Conservation (phyloP, 2,888 invertebrate genomes). For the Pimpla rufipes region DNA sequence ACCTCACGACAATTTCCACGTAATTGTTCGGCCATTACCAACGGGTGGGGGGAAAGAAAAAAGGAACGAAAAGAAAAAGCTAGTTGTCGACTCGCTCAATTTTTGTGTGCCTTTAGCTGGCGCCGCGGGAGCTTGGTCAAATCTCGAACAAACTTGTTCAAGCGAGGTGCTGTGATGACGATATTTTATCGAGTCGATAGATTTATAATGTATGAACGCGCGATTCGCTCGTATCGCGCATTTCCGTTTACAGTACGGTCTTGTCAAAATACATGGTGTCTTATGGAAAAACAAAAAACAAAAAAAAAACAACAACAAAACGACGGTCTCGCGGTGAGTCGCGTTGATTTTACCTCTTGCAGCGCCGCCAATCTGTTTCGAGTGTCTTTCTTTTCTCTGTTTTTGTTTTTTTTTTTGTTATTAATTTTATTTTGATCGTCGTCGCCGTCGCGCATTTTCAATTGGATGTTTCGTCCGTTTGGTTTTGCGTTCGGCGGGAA, state of each 20-base stretch:
- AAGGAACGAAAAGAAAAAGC: slow-evolving; percentile 18
- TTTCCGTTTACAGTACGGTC: slow-evolving; percentile 57
- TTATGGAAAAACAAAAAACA: slow-evolving; percentile 38
- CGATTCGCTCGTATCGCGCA: slow-evolving; percentile 39
- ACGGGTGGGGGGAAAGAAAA: no score
- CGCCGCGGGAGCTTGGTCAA: slow-evolving; percentile 17
- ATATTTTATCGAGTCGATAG: slow-evolving; percentile 50
- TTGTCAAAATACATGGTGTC: slow-evolving; percentile 59
- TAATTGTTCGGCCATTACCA: neutral
- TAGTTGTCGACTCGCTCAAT: slow-evolving; percentile 54
- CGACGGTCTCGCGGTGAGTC: neutral
- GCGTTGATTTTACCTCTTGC: neutral
- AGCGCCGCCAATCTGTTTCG: slow-evolving; percentile 16
- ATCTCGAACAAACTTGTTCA: neutral
- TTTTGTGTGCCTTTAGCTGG: slow-evolving; percentile 46
- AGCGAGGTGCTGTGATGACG: slow-evolving; percentile 42
- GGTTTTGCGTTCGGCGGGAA: neutral
- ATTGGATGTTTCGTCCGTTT: no score
- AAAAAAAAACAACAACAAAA: neutral
- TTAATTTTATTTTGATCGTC: neutral
- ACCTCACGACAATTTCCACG: no score
- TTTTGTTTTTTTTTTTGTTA: neutral
- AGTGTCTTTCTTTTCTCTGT: neutral
- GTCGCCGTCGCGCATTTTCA: no score
- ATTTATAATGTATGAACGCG: slow-evolving; percentile 39